phyloP scores from a whole-genome alignment of 1,140 invertebrate species.

The Achroia grisella region DNA sequence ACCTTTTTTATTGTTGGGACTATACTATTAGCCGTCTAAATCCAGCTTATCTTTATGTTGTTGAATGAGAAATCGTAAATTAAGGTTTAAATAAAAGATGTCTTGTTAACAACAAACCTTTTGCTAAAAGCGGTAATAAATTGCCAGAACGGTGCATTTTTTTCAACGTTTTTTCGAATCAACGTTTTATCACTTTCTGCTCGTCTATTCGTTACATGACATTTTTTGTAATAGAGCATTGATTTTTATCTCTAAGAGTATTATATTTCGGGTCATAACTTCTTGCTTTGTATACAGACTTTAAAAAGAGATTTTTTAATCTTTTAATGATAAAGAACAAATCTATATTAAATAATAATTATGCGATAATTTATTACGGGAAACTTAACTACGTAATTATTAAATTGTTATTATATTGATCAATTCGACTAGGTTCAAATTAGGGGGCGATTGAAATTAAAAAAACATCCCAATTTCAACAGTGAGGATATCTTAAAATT shows the following conservation, averaged over 20 bases:
- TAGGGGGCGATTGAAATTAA: too few species aligned
- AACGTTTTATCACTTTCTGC: slow-evolving; percentile 28
- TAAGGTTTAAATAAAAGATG: slow-evolving; percentile 60
- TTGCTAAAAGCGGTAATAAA: slow-evolving; percentile 62
- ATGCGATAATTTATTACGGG: too few species aligned
- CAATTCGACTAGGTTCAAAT: too few species aligned
- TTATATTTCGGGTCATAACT: too few species aligned
- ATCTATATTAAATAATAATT: too few species aligned
- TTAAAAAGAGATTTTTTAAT: too few species aligned
- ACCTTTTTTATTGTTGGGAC: slow-evolving; percentile 13
- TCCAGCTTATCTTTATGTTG: slow-evolving; percentile 40
- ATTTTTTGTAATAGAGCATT: slow-evolving; percentile 5
- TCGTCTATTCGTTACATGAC: slow-evolving; percentile 15
- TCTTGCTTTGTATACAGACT: too few species aligned
- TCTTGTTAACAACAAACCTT: slow-evolving; percentile 61
- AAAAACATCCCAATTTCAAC: too few species aligned
- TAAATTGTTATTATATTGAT: too few species aligned
- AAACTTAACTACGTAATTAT: too few species aligned
- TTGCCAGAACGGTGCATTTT: slow-evolving; percentile 31
- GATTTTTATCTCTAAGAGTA: slow-evolving; percentile 5
- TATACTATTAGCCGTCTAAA: slow-evolving; percentile 23
- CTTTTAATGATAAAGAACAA: too few species aligned
- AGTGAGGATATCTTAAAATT: too few species aligned
- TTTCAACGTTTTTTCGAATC: slow-evolving; percentile 25
- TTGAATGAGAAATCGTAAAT: slow-evolving; percentile 52